Percentiles rank a stretch among this genome's conserved stretches.
Conservation (phyloP, 2,888 invertebrate species). For the Pristionchus fissidentatus region DNA sequence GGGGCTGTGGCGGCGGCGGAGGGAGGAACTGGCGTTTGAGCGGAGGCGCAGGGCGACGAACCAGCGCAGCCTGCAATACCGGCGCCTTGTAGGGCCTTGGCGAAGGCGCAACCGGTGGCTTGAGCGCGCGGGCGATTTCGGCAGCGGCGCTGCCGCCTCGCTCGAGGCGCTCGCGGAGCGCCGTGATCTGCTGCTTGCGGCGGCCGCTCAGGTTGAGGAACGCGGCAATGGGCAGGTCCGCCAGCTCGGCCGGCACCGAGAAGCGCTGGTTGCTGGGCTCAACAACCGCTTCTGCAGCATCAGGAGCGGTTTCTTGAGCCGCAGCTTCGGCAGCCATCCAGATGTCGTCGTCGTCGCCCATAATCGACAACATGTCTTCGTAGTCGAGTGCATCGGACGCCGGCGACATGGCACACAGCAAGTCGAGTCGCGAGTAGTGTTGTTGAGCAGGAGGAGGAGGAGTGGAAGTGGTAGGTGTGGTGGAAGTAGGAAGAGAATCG, state of each 20-base stretch:
- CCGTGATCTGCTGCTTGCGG: slow-evolving; percentile 15
- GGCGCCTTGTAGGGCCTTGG: too few relatives aligned
- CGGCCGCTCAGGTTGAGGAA: slow-evolving; percentile 41
- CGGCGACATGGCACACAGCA: slow-evolving; percentile 10
- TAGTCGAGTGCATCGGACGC: slow-evolving; percentile 35
- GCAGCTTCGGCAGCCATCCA: not conserved
- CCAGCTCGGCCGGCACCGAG: slow-evolving; percentile 33
- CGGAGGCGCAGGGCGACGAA: not conserved
- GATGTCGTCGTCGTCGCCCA: slow-evolving; percentile 14
- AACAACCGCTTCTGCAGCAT: not conserved
- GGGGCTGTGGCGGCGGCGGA: too few relatives aligned
- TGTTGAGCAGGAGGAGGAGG: not conserved
- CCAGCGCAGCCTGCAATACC: too few relatives aligned
- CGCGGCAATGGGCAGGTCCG: slow-evolving; percentile 42
- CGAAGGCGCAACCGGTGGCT: not conserved
- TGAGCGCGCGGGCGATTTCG: not conserved
- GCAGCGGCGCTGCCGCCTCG: not conserved
- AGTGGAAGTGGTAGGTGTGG: not conserved
- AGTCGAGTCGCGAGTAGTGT: slow-evolving; percentile 20
- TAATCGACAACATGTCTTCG: slow-evolving; percentile 35
- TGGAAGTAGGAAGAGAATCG: not conserved
- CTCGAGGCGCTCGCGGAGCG: slow-evolving; percentile 44
- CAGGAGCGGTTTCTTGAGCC: not conserved
- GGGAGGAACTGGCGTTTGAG: not conserved
- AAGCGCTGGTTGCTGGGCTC: not conserved